Evolutionary conservation across 1,140 invertebrate species (phyloP), one percentile per base, ranked within the genome.

Genomic region (Gonatopus flavifemur): DNA sequence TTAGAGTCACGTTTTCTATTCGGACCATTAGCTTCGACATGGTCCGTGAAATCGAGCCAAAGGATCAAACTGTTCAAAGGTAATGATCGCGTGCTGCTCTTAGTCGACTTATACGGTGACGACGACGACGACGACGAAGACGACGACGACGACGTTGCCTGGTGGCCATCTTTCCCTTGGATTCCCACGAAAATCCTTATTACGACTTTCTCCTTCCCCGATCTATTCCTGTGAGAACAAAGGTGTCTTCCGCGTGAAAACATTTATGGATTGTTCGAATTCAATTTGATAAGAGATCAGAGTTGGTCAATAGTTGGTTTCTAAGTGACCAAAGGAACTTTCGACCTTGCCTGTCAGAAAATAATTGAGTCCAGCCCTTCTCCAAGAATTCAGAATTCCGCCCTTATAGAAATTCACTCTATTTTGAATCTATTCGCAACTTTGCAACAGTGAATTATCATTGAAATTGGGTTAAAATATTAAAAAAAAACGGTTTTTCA

Each of bases 71-170:
- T 30, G 38, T 44, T 45, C 50, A n/a, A n/a, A n/a, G n/a, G 47
- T 54, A 57, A 57, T 51, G 47, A 47, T 61, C 54, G 50, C 54
- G 54, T 57, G 59, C 54, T 54, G n/a, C n/a, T n/a, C n/a, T n/a
- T n/a, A n/a, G n/a, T n/a, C n/a, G 20, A 45, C 55, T 62, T 57
- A 46, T 55, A 51, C 31, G 42, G 46, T 18, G 41, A 47, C 25
- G 25, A 15, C 15, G n/a, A 19, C 20, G 12, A 28, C 30, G 28
- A 31, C 12, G 25, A 7, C 12, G 25, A 13, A 28, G 6, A 28
- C 25, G 25, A 12, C 12, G 25, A 12, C 12, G 25, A 7, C 12
- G 25, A 13, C 15, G 5, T 15, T n/a, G 9, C 32, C 6, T 7
- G 13, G n/a, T n/a, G n/a, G n/a, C n/a, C n/a, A n/a, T n/a, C n/a